Evolutionary conservation across 2,113 vertebrate species (phyloP).

Genomic region (Manacus vitellinus): DNA sequence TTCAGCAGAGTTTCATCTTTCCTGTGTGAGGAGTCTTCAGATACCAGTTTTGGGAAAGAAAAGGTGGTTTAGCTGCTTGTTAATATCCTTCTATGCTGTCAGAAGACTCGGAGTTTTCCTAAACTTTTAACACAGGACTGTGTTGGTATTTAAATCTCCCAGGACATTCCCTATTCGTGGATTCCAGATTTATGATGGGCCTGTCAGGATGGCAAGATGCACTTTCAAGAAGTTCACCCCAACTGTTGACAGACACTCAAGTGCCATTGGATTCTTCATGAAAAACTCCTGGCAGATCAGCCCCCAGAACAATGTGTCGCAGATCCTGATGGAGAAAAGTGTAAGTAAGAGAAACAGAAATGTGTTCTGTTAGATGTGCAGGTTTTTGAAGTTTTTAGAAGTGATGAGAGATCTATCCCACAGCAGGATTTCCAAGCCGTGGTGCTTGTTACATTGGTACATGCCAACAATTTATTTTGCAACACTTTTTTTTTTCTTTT

Average conservation of each 20-base stretch:
- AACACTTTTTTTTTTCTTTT: neutral
- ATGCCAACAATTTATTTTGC: neutral
- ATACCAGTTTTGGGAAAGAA: neutral
- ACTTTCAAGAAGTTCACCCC: slow-evolving; percentile 62
- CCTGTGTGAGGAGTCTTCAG: neutral
- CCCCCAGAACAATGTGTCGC: slow-evolving; percentile 59
- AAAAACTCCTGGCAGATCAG: slow-evolving; percentile 66
- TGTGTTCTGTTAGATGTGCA: neutral
- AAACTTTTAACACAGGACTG: neutral
- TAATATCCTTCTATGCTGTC: neutral
- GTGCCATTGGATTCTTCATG: slow-evolving; percentile 61
- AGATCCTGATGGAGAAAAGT: slow-evolving; percentile 56
- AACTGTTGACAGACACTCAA: slow-evolving; percentile 42
- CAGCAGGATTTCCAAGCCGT: neutral
- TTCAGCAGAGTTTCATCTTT: neutral
- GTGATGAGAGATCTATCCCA: neutral
- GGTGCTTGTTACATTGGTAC: neutral
- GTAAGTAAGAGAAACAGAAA: slow-evolving; percentile 31
- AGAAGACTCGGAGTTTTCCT: neutral
- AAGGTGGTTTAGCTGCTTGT: neutral
- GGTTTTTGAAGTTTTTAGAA: neutral
- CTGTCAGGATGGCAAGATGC: slow-evolving; percentile 51
- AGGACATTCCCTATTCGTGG: slow-evolving; percentile 60
- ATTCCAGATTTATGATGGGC: slow-evolving; percentile 67
- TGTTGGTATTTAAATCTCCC: neutral